Evolutionary conservation across 92 coral and sea anemone species (phyloP).

Genomic region (Diadumene lineata): DNA sequence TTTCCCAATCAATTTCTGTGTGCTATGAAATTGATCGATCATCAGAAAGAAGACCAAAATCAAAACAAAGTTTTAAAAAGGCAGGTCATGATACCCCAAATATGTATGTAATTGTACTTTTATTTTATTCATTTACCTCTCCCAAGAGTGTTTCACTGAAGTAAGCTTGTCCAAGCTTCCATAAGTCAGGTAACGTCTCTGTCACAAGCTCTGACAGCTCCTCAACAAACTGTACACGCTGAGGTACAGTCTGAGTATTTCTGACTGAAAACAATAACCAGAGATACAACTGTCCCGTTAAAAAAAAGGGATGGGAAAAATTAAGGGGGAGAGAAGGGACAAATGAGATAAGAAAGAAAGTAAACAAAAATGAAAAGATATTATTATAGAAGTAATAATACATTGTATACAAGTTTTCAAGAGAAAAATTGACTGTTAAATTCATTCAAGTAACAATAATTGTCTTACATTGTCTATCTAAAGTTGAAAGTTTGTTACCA

Average conservation of each 20-base stretch:
- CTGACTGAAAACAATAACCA: slow-evolving; percentile 12
- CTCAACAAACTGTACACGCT: slow-evolving; percentile 90
- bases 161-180: slow-evolving; percentile 98
- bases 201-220: slow-evolving; percentile 93
- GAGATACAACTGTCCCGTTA: no score
- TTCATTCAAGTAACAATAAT: neutral
- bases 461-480: slow-evolving; percentile 61
- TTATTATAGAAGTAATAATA: neutral
- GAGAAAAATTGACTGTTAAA: neutral
- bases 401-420: neutral
- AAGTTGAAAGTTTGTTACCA: slow-evolving; percentile 43
- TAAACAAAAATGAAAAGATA: neutral
- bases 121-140: slow-evolving; percentile 51
- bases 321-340: neutral
- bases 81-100: no score
- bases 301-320: neutral
- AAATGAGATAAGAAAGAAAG: neutral
- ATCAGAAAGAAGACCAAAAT: no score
- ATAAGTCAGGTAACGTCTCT: slow-evolving; percentile 90
- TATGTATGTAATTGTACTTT: neutral
- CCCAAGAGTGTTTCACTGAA: slow-evolving; percentile 67
- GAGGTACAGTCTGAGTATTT: slow-evolving; percentile 55
- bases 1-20: no score
- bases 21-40: no score
- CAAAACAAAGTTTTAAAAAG: no score